Conservation (phyloP, 1,140 invertebrate genomes). For the Drosophila baimaii region DNA sequence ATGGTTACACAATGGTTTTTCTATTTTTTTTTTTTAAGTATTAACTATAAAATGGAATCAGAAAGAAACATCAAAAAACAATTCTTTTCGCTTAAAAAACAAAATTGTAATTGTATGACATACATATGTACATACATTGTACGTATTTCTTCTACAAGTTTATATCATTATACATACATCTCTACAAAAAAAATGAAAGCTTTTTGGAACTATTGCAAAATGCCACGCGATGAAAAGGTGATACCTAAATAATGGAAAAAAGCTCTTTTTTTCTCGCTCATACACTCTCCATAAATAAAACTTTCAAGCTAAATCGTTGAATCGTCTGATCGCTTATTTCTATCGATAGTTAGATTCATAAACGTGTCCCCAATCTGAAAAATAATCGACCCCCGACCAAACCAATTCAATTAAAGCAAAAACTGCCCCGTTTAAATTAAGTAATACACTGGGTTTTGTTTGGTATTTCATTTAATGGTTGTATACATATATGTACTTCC, state of each 20-base stretch:
- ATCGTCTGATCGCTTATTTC: not conserved
- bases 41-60: no score
- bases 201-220: constrained; percentile 1
- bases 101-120: no score
- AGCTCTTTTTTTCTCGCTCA: not conserved
- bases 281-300: not conserved
- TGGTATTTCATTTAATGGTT: constrained; percentile 55
- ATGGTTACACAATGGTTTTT: no score
- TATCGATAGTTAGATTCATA: constrained; percentile 1
- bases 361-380: not conserved
- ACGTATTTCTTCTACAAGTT: not conserved
- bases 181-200: not conserved
- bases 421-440: not conserved
- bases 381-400: not conserved
- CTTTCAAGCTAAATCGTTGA: not conserved
- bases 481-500: constrained; percentile 52
- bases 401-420: not conserved
- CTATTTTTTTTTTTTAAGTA: no score
- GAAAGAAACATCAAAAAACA: no score
- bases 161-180: not conserved
- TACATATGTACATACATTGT: not conserved
- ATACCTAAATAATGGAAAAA: constrained; percentile 2
- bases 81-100: no score
- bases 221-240: not conserved
- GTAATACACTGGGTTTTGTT: not conserved